These are phyloP conservation scores for Polydrusus cervinus DNA, from an alignment of 2,888 invertebrate species.

Conservation along the genomic window DNA sequence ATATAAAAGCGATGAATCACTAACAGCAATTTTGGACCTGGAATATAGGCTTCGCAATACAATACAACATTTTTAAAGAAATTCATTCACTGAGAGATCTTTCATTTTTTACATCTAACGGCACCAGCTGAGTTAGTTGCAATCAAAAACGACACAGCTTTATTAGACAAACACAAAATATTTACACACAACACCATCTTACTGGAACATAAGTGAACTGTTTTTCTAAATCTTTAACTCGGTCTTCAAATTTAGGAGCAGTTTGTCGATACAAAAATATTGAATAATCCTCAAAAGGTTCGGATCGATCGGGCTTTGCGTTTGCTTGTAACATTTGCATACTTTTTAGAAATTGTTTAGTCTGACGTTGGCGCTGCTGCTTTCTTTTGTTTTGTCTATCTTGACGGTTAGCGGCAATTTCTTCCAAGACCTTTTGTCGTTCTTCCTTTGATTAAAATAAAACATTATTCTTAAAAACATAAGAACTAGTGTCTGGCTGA, in stretches of 20 bases:
- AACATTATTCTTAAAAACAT: conserved; percentile 1
- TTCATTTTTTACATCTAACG: too few relatives aligned
- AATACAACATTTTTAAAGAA: too few relatives aligned
- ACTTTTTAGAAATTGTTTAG: conserved; percentile 88
- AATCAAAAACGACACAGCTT: not conserved
- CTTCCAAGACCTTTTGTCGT: conserved; percentile 82
- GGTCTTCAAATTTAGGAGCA: conserved; percentile 88
- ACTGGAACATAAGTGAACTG: conserved; percentile 81
- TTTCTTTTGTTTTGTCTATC: conserved; percentile 78
- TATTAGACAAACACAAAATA: conserved; percentile 23
- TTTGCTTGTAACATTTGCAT: conserved; percentile 89
- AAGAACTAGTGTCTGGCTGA: not conserved
- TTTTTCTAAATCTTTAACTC: conserved; percentile 87
- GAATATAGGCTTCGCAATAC: too few relatives aligned
- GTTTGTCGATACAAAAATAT: conserved; percentile 89
- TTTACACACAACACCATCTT: conserved; percentile 69
- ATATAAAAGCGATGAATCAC: too few relatives aligned
- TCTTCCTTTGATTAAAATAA: conserved; percentile 76
- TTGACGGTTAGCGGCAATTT: conserved; percentile 80
- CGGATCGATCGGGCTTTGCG: conserved; percentile 77
- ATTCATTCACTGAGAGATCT: too few relatives aligned
- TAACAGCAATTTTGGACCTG: too few relatives aligned
- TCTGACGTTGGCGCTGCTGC: conserved; percentile 83
- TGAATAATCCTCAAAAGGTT: conserved; percentile 87
- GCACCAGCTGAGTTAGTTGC: conserved; percentile 15